Base-by-base conservation (phyloP, 1,140 invertebrate species). In the Phortica variegata region DNA sequence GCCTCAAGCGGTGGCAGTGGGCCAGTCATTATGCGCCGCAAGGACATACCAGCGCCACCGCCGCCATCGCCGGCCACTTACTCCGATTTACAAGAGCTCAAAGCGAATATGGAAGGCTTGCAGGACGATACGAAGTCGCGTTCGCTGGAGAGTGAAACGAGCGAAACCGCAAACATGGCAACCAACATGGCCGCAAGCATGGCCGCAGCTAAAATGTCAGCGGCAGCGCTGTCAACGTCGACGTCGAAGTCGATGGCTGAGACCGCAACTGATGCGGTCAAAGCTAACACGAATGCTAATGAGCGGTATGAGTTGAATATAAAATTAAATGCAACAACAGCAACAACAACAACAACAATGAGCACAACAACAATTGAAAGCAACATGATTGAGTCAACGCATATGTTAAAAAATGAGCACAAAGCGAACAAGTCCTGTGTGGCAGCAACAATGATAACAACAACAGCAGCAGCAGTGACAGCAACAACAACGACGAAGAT, bases 51-150 rank as follows among this genome's bases (percentile, higher is more conserved):
- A 0, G 71, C 66, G 1, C 63, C 71, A 12, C 70, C 71, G 8
- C 70, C 71, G 3, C 70, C 71, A 0, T 73, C 71, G 9, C 71
- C 70, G 1, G 71, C 70, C 5, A 73, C 71, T 2, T 71, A 73
- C 31, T 70, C 70, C 1, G 70, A 73, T 34, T 38, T 73, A 13
- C 70, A 73, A 29, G 70, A 73, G 40, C 36, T 73, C 1, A 70
- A 71, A 39, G 60, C 61, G 2, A 73, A 73, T 26, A 66, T 73
- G 60, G 61, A 70, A 29, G 58, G 62, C 5, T 43, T 65, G 1
- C 58, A 54, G 26, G 69, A 73, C 29, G 68, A 71, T 20, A 71
- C 66, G 3, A 71, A 71, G 21, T 66, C 60, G 3, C 52, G 63
- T 18, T 63, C 65, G 8, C 17, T 68, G 9, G 63, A 68, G 34